Percentiles rank a stretch among this genome's conserved stretches.
These are phyloP conservation scores for Apostichopus leukothele DNA, from an alignment of 53 echinoderm and acorn worm genomes.

Conservation along the genomic window DNA sequence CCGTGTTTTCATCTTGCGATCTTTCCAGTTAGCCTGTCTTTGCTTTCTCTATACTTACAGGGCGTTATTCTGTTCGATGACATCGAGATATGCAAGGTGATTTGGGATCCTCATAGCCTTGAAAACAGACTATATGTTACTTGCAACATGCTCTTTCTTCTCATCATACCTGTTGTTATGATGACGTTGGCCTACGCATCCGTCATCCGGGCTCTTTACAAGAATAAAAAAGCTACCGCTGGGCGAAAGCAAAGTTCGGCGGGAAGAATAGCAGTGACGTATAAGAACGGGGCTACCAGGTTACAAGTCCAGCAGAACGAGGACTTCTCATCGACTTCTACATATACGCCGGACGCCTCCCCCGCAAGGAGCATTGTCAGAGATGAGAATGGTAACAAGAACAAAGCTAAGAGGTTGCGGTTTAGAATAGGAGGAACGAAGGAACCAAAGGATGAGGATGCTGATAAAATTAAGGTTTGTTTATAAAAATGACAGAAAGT, in stretches of 20 bases:
- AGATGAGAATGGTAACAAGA: slow-evolving; percentile 2
- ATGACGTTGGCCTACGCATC: slow-evolving; percentile 36
- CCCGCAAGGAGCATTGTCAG: background rate
- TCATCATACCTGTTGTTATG: slow-evolving; percentile 33
- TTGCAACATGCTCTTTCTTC: slow-evolving; percentile 27
- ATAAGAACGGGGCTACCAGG: slow-evolving; percentile 15
- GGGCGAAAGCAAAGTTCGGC: slow-evolving; percentile 30
- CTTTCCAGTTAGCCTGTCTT: background rate
- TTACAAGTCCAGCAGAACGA: background rate
- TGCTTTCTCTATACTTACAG: background rate
- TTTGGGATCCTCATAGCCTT: background rate
- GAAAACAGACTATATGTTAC: slow-evolving; percentile 37
- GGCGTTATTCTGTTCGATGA: background rate
- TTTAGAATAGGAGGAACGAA: background rate
- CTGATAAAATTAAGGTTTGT: slow-evolving; percentile 36
- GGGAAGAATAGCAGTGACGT: background rate
- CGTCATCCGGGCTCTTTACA: slow-evolving; percentile 28
- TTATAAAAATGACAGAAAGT: background rate
- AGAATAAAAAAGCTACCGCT: slow-evolving; percentile 31
- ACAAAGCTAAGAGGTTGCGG: background rate
- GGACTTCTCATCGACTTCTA: slow-evolving; percentile 20
- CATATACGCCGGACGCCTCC: background rate
- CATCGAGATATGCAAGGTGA: background rate
- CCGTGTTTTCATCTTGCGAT: too few relatives aligned
- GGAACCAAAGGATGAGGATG: background rate